Percentiles rank a stretch among this genome's conserved stretches.
Conservation (phyloP, 2,888 invertebrate species). For the Cantharis flavilabris region DNA sequence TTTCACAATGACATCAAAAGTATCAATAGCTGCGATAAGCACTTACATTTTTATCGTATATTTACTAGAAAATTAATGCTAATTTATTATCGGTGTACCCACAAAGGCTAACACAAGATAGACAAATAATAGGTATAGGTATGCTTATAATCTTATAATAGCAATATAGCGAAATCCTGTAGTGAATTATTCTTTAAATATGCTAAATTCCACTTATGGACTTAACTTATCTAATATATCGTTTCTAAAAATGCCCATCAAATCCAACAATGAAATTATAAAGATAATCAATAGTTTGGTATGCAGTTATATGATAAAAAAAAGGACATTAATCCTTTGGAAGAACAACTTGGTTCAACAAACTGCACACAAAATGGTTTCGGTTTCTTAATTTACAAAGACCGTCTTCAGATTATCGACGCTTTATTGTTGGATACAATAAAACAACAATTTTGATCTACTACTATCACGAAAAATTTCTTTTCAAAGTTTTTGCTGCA, state of each 20-base stretch:
- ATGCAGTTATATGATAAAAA: background rate
- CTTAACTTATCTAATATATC: background rate
- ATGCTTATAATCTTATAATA: background rate
- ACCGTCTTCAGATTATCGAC: background rate
- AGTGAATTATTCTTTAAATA: background rate
- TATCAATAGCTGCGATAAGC: background rate
- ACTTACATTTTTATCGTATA: background rate
- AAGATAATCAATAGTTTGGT: background rate
- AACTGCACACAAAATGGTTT: background rate
- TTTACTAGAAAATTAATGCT: background rate
- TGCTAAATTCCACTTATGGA: background rate
- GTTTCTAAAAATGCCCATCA: background rate
- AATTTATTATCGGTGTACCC: background rate
- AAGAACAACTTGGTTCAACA: background rate
- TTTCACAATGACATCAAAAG: background rate
- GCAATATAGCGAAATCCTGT: background rate
- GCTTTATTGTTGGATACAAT: background rate
- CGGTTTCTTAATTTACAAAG: background rate
- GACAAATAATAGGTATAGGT: background rate
- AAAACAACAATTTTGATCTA: background rate
- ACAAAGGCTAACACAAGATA: background rate
- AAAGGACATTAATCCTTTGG: background rate
- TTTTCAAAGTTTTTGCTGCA: background rate
- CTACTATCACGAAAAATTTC: background rate
- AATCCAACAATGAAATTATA: background rate